Percentiles rank a stretch among this genome's conserved stretches.
Evolutionary conservation across 2,888 invertebrate genomes (phyloP).

Genomic region (Limnephilus rhombicus): DNA sequence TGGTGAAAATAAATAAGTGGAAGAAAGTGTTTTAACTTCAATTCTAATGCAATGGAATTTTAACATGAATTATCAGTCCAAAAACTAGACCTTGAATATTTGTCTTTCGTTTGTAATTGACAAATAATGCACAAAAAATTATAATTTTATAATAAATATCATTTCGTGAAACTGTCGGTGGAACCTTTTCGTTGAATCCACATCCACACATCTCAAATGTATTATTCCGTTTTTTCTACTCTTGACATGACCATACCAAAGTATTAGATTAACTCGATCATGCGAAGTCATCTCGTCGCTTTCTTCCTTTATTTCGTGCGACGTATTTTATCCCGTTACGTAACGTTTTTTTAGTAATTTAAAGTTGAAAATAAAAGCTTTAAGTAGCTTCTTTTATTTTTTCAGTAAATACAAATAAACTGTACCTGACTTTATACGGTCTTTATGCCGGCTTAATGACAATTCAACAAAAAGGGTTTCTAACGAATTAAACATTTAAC

Average conservation of each 20-base stretch:
- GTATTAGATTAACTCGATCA: background rate
- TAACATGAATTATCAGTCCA: no score
- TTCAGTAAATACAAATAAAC: background rate
- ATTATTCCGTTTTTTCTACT: background rate
- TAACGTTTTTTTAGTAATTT: background rate
- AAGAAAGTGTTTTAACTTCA: no score
- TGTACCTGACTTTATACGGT: background rate
- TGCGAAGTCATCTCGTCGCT: background rate
- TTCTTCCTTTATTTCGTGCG: background rate
- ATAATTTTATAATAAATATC: no score
- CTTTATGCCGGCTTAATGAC: background rate
- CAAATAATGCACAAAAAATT: no score
- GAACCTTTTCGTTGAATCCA: background rate
- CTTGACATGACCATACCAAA: background rate
- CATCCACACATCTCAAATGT: background rate
- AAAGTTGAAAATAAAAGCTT: background rate
- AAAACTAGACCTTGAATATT: no score
- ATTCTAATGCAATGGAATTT: no score
- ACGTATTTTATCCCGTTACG: background rate
- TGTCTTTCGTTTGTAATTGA: no score
- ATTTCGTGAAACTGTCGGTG: no score
- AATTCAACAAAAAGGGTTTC: no score
- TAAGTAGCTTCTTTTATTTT: background rate
- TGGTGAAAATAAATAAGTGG: no score
- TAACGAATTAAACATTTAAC: conserved; percentile 4